phyloP scores from a whole-genome alignment of 1,140 invertebrate species.

The Sycophila sp. region DNA sequence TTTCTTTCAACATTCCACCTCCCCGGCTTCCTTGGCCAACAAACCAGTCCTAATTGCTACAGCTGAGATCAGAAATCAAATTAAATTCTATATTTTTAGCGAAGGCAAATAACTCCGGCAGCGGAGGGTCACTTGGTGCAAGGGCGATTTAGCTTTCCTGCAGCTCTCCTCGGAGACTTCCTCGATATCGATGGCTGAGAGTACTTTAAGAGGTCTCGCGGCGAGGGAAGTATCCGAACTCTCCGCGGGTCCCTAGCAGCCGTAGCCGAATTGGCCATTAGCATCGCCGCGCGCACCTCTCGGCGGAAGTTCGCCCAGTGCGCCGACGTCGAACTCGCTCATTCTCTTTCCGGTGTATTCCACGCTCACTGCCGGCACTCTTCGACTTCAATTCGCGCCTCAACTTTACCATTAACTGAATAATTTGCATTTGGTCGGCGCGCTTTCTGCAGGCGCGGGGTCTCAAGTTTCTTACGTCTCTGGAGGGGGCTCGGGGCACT shows the following conservation, averaged over 20 bases:
- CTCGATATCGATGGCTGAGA: background rate
- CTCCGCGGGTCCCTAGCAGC: background rate
- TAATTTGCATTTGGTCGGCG: constrained; percentile 10
- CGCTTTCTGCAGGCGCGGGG: background rate
- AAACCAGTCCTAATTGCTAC: no score
- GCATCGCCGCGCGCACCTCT: constrained; percentile 11
- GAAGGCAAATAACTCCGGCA: no score
- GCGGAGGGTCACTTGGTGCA: no score
- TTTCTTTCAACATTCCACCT: no score
- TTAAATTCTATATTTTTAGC: no score
- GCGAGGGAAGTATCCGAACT: constrained; percentile 17
- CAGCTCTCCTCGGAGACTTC: background rate
- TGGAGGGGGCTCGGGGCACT: no score
- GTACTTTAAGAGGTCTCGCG: background rate
- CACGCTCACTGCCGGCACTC: background rate
- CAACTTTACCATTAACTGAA: constrained; percentile 28
- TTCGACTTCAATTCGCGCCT: constrained; percentile 26
- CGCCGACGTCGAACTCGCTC: background rate
- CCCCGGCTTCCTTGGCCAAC: no score
- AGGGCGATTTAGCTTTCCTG: no score
- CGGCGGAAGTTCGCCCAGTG: background rate
- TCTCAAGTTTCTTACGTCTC: constrained; percentile 10
- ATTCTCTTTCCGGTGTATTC: constrained; percentile 3
- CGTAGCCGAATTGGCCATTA: constrained; percentile 29
- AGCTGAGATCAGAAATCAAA: no score